Evolutionary conservation across 2,888 invertebrate genomes (phyloP).

Genomic region (Copidosoma aretas): DNA sequence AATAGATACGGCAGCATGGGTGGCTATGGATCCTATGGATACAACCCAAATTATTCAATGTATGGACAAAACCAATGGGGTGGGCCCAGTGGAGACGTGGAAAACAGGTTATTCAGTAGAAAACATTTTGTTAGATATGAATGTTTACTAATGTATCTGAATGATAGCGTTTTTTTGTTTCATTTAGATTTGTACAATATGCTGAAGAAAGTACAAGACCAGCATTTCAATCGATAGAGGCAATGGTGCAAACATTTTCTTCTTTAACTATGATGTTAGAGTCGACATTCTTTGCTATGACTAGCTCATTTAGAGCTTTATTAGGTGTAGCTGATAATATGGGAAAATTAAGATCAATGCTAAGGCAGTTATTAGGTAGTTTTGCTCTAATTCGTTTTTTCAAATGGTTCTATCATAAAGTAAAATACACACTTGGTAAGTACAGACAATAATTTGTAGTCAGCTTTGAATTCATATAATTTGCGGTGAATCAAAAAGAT

Average conservation of each 20-base stretch:
- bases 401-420: conserved; percentile 79
- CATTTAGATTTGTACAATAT: conserved; percentile 77
- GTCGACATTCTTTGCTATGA: conserved; percentile 93
- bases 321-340: conserved; percentile 96
- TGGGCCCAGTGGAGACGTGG: conserved; percentile 65
- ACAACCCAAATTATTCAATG: conserved; percentile 61
- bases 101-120: conserved; percentile 65
- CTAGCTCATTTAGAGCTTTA: conserved; percentile 94
- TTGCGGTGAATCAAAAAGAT: not conserved
- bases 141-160: too few relatives aligned
- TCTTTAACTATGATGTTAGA: conserved; percentile 97
- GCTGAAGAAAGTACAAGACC: conserved; percentile 91
- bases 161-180: not conserved
- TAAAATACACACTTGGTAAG: conserved; percentile 74
- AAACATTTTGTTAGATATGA: not conserved
- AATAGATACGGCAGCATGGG: conserved; percentile 56
- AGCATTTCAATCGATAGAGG: conserved; percentile 94
- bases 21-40: conserved; percentile 63
- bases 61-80: conserved; percentile 49
- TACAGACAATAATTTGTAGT: conserved; percentile 10
- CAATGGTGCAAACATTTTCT: conserved; percentile 87
- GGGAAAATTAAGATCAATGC: conserved; percentile 79
- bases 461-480: conserved; percentile 6
- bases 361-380: conserved; percentile 87
- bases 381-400: conserved; percentile 82